These are phyloP conservation scores for Cheilosia variabilis DNA, from an alignment of 2,888 invertebrate genomes.

Conservation along the genomic window DNA sequence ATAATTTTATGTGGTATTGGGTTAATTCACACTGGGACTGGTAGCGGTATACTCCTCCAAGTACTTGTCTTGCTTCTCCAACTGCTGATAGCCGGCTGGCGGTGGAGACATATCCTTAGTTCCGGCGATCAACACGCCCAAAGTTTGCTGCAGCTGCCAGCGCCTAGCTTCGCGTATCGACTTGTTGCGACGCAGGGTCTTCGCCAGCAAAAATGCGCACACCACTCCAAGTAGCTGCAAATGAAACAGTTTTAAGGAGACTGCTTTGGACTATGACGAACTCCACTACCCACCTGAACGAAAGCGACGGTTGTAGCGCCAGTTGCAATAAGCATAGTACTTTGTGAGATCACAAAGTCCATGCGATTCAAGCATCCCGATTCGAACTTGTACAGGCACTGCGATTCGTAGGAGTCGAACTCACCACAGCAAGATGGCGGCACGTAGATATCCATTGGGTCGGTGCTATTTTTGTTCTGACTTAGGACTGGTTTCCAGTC, in stretches of 20 bases:
- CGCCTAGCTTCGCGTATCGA: conserved; percentile 88
- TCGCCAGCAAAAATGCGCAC: conserved; percentile 94
- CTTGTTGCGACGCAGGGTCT: conserved; percentile 91
- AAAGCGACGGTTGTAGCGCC: conserved; percentile 92
- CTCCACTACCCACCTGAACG: conserved; percentile 86
- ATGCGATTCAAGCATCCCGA: conserved; percentile 87
- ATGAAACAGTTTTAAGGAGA: conserved; percentile 7
- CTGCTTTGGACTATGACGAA: background rate
- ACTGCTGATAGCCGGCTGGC: conserved; percentile 81
- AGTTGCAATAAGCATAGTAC: conserved; percentile 89
- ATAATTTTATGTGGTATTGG: background rate
- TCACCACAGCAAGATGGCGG: conserved; percentile 87
- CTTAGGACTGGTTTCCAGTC: conserved; percentile 85
- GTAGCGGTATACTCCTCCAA: conserved; percentile 80
- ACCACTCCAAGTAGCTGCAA: conserved; percentile 92
- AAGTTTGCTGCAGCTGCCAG: conserved; percentile 86
- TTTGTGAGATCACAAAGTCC: conserved; percentile 87
- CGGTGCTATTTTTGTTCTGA: conserved; percentile 72
- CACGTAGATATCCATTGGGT: conserved; percentile 80
- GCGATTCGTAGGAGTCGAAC: conserved; percentile 70
- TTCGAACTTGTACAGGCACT: conserved; percentile 80
- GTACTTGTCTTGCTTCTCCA: conserved; percentile 79
- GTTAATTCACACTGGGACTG: conserved; percentile 82
- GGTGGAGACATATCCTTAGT: conserved; percentile 79
- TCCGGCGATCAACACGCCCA: conserved; percentile 81